Base-by-base conservation (phyloP, 2,797 vertebrate genomes). In the Hemibagrus guttatus region DNA sequence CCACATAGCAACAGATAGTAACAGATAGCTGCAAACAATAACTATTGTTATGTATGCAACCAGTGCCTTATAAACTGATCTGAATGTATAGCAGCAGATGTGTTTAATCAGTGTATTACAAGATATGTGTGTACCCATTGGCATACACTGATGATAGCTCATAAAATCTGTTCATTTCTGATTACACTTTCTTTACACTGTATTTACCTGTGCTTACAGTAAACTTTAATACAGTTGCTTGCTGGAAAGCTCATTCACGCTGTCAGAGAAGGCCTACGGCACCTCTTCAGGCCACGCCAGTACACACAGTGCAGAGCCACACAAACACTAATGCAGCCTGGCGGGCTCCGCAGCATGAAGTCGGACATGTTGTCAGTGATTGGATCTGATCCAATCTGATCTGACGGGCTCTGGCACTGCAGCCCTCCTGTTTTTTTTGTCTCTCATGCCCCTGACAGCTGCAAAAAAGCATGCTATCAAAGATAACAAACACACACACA, bases 301-400 rank as follows among this genome's bases (percentile, higher is more conserved):
- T 35, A 64, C 39, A 84, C 74, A 68, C 69, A 69, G 86, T 86
- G 83, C 75, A 81, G 39, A 63, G 72, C 31, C 75, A 46, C 76
- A 87, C 74, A 84, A 19, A 58, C 87, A 85, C 83, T 84, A 82
- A 88, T 84, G 56, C 79, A 85, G 84, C 69, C 86, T 83, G 31
- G 76, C 80, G 85, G 84, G 80, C 42, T 63, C 61, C 72, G 28
- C 49, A 52, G 83, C 85, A 87, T 78, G 49, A 87, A 86, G 83
- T 52, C 19, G 58, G 78, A 87, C 87, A 85, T 52, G 68, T 89
- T 82, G 87, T 87, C 66, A 59, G 86, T 83, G 81, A 87, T 87
- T 82, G 71, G 80, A 87, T 85, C 89, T 80, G 87, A 85, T 90
- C 85, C 80, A 82, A 90, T 86, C 88, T 84, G 86, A 89, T 88